Base-by-base conservation (phyloP, 2,113 vertebrate genomes). In the Oncorhynchus gorbuscha region DNA sequence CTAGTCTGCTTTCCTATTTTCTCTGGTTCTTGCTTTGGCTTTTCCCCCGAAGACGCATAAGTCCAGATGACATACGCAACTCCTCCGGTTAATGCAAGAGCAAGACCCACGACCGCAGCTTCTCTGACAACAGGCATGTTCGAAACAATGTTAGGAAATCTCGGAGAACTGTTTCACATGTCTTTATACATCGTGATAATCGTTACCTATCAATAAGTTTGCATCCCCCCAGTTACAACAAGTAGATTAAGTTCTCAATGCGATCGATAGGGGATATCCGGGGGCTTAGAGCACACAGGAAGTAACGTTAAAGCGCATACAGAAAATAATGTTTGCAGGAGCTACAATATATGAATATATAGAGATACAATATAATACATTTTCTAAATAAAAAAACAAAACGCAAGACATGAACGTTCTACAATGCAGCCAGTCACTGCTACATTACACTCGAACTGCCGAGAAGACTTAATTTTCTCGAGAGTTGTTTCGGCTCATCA, bases 1-100 rank as follows among this genome's bases (percentile, higher is more conserved):
- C 12, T n/a, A 28, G 26, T 39, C 69, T 28, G 24, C 2, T 2
- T 48, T 0, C 73, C 77, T 61, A 69, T 68, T n/a, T 69, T 8
- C 0, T 26, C 59, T 14, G 68, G 14, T 5, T 12, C 32, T 48
- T 73, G 9, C 7, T 77, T 35, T 22, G 45, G 6, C 22, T 35
- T 11, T 64, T 9, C 64, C 66, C 72, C 77, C 35, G 81, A 74
- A 12, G 74, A 69, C 58, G 81, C 30, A 45, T 83, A 87, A 45
- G 14, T 92, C 92, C 93, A 95, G 30, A 91, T 1, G 0, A 85
- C n/a, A 66, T 89, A 93, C 0, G 86, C 92, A 62, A 91, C 78
- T 16, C 90, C 93, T 0, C 90, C 94, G 0, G 92, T 88, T 0
- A 93, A 0, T 1, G 82, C 90, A 5, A 86, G 82, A 20, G 92